These are phyloP conservation scores for Adela reaumurella DNA, from an alignment of 2,888 invertebrate species.

Conservation along the genomic window DNA sequence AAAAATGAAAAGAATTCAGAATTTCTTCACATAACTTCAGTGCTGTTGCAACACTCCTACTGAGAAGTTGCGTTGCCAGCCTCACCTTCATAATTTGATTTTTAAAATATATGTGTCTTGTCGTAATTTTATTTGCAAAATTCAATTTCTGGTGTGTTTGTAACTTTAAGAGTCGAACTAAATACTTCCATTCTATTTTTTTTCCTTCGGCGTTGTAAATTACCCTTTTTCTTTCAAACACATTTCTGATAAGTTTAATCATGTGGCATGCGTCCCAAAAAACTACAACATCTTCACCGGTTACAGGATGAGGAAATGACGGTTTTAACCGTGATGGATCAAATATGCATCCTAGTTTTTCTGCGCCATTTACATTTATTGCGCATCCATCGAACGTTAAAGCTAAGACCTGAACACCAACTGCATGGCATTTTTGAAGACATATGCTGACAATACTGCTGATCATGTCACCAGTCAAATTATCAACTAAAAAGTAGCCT, in stretches of 20 bases:
- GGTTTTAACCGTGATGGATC: not conserved
- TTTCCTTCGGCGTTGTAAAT: not conserved
- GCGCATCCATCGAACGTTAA: constrained; percentile 14
- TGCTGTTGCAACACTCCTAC: too few relatives aligned
- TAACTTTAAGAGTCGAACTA: too few relatives aligned
- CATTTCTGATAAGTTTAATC: not conserved
- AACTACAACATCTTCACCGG: not conserved
- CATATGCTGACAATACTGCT: constrained; percentile 10
- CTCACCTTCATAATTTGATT: too few relatives aligned
- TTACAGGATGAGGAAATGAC: too few relatives aligned
- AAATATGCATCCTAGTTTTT: constrained; percentile 12
- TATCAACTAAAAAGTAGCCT: constrained; percentile 17
- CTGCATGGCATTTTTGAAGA: constrained; percentile 11
- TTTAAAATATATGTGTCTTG: too few relatives aligned
- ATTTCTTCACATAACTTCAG: too few relatives aligned
- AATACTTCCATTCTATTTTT: too few relatives aligned
- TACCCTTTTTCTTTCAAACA: not conserved
- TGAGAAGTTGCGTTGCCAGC: too few relatives aligned
- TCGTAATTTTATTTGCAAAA: too few relatives aligned
- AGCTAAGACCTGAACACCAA: constrained; percentile 11
- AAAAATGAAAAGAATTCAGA: too few relatives aligned
- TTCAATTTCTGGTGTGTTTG: too few relatives aligned
- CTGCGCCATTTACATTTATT: constrained; percentile 10
- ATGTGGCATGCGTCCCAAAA: not conserved
- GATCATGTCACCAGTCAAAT: constrained; percentile 13